These are phyloP conservation scores for Cyprinus carpio DNA, from an alignment of 2,113 vertebrate genomes.

Conservation along the genomic window DNA sequence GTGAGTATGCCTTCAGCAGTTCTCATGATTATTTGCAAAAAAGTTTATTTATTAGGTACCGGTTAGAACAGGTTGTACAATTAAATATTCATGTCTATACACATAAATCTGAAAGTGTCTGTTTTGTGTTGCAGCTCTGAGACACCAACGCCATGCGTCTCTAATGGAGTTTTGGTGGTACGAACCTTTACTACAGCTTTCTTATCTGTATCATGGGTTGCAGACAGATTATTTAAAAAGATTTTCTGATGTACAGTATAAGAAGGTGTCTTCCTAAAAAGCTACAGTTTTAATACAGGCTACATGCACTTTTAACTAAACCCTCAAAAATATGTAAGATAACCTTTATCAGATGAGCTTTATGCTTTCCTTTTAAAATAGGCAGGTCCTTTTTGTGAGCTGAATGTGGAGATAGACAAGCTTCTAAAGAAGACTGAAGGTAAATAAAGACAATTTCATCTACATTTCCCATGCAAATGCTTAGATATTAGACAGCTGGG, in stretches of 20 bases:
- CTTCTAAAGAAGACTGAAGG: background rate
- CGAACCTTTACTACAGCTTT: conserved; percentile 16
- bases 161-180: conserved; percentile 85
- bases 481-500: background rate
- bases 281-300: background rate
- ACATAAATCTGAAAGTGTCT: background rate
- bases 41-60: background rate
- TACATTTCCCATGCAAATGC: background rate
- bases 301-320: background rate
- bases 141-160: conserved; percentile 68
- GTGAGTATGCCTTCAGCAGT: conserved; percentile 61
- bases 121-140: conserved; percentile 62
- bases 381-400: conserved; percentile 50
- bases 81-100: background rate
- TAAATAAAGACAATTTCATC: conserved; percentile 13
- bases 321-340: background rate
- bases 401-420: conserved; percentile 55
- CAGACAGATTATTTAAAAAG: background rate
- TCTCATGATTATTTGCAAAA: background rate
- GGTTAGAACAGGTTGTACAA: background rate
- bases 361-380: conserved; percentile 20
- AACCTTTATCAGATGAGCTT: background rate
- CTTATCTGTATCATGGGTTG: background rate
- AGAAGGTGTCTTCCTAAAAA: background rate
- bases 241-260: background rate